Conservation (phyloP, 2,113 vertebrate species). For the Callopanchax toddi region DNA sequence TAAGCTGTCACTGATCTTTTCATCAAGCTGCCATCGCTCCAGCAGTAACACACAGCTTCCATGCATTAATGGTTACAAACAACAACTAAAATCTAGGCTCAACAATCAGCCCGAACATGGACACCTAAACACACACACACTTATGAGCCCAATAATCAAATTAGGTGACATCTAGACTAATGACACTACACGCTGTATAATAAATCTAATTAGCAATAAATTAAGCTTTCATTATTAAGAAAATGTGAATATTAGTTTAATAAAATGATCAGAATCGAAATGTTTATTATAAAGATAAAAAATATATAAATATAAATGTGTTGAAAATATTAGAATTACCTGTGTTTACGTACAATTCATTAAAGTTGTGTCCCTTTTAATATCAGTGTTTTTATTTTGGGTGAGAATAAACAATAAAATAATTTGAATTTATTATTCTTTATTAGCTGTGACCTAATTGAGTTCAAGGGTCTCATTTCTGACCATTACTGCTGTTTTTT, state of each 20-base stretch:
- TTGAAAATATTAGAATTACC: no score
- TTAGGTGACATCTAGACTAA: slow-evolving; percentile 45
- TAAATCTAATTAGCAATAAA: slow-evolving; percentile 31
- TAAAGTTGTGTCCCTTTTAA: no score
- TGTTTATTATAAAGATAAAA: slow-evolving; percentile 3
- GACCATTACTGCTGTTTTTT: no score
- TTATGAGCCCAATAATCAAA: slow-evolving; percentile 31
- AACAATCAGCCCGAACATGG: slow-evolving; percentile 25
- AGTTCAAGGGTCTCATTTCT: no score
- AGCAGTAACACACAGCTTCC: slow-evolving; percentile 21
- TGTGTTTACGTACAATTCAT: no score
- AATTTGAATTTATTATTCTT: no score
- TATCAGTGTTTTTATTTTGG: no score
- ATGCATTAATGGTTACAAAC: background rate
- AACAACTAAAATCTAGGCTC: slow-evolving; percentile 20
- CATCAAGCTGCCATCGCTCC: background rate
- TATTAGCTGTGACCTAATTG: no score
- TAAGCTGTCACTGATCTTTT: slow-evolving; percentile 9
- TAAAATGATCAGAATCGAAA: background rate
- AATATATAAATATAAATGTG: background rate
- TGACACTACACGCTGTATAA: slow-evolving; percentile 41
- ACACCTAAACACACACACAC: slow-evolving; percentile 12
- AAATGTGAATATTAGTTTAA: background rate
- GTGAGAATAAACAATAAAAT: no score
- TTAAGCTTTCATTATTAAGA: slow-evolving; percentile 8